phyloP scores from a whole-genome alignment of 2,888 invertebrate genomes.

The Acleris cristana region DNA sequence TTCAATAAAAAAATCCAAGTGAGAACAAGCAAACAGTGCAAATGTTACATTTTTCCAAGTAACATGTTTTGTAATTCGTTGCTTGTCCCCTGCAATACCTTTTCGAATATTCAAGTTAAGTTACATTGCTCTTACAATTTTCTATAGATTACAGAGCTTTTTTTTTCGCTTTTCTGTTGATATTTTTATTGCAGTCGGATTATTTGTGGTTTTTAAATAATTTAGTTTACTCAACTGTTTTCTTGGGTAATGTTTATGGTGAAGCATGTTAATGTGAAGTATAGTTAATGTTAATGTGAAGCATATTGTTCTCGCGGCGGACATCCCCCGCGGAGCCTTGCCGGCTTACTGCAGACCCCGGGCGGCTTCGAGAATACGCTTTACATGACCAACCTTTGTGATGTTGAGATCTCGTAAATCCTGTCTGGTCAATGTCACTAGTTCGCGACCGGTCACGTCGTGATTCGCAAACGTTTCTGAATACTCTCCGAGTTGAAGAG shows the following conservation, averaged over 20 bases:
- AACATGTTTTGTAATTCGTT: no score
- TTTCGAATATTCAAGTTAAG: no score
- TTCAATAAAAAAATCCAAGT: no score
- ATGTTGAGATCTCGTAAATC: conserved; percentile 96
- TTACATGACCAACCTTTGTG: conserved; percentile 97
- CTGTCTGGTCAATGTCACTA: conserved; percentile 92
- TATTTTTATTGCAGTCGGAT: no score
- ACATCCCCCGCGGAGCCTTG: conserved; percentile 78
- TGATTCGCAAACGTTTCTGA: conserved; percentile 94
- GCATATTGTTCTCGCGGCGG: conserved; percentile 51
- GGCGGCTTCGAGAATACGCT: conserved; percentile 96
- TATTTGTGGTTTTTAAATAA: no score
- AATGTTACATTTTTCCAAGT: no score
- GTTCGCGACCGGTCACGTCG: conserved; percentile 95
- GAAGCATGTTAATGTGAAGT: conserved; percentile 8
- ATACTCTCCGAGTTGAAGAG: conserved; percentile 94
- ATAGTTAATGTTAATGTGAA: background rate
- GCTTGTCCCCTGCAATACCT: no score
- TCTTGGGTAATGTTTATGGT: background rate
- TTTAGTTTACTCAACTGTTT: background rate
- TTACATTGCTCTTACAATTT: no score
- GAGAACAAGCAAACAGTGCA: no score
- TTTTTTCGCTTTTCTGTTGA: no score
- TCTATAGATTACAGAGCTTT: no score
- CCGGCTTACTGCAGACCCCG: conserved; percentile 87